phyloP scores from a whole-genome alignment of 2,113 vertebrate genomes.

The Corythornis vintsioides region DNA sequence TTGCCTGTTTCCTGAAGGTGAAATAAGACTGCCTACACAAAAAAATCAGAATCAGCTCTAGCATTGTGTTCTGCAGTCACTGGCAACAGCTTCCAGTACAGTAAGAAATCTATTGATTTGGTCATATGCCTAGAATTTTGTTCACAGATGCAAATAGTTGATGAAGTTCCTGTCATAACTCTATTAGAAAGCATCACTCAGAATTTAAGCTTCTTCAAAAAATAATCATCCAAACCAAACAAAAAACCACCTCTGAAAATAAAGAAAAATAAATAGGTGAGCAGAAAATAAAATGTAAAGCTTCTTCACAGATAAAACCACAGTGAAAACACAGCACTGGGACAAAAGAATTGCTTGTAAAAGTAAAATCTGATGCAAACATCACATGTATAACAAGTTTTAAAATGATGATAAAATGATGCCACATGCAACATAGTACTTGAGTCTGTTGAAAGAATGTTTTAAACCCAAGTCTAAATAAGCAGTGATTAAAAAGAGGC shows the following conservation, averaged over 20 bases:
- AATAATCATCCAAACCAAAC: neutral
- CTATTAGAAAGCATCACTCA: neutral
- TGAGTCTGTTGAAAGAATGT: neutral
- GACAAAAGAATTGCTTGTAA: neutral
- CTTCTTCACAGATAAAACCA: neutral
- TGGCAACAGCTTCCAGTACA: neutral
- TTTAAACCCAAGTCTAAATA: neutral
- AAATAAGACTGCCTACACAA: neutral
- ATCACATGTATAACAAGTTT: neutral
- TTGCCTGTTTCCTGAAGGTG: neutral
- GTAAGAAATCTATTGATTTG: neutral
- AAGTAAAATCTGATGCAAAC: neutral
- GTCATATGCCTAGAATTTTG: neutral
- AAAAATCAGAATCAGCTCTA: neutral
- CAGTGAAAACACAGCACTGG: neutral
- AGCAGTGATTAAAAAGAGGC: neutral
- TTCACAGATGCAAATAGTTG: neutral
- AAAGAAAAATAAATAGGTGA: neutral
- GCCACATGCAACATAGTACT: neutral
- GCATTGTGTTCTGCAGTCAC: neutral
- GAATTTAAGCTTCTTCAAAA: neutral
- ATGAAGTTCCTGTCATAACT: neutral
- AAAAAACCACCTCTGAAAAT: neutral
- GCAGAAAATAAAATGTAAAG: neutral
- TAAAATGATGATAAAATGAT: neutral